phyloP scores from a whole-genome alignment of 2,888 invertebrate species.

The Cerceris rybyensis region DNA sequence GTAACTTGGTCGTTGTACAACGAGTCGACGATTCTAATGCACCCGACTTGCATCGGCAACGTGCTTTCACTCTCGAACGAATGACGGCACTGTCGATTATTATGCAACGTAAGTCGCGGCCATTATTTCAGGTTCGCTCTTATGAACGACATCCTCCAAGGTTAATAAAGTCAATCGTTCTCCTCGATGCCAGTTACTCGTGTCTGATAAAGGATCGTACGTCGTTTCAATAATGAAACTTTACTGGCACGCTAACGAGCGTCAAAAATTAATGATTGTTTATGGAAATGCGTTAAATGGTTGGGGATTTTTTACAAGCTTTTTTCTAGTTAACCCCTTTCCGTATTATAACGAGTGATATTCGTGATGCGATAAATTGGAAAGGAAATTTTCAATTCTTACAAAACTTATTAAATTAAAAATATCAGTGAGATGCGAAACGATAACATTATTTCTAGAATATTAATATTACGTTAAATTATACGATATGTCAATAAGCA shows the following conservation, averaged over 20 bases:
- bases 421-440: too few species aligned
- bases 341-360: too few species aligned
- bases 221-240: conserved; percentile 20
- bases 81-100: conserved; percentile 43
- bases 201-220: conserved; percentile 44
- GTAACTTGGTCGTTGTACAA: conserved; percentile 11
- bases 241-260: neutral
- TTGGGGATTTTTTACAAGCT: too few species aligned
- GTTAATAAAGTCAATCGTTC: conserved; percentile 62
- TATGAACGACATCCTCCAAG: conserved; percentile 63
- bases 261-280: too few species aligned
- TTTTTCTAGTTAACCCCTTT: too few species aligned
- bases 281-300: neutral
- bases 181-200: conserved; percentile 48
- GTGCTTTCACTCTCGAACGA: conserved; percentile 60
- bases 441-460: too few species aligned
- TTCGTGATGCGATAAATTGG: too few species aligned
- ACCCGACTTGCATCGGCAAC: conserved; percentile 38
- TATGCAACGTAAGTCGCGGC: conserved; percentile 58
- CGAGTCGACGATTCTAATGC: conserved; percentile 50
- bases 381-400: too few species aligned
- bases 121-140: conserved; percentile 61
- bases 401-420: too few species aligned
- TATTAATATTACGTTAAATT: too few species aligned
- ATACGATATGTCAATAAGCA: too few species aligned